A percentile compares a stretch with the other conserved stretches of the same genome.
Conservation (phyloP, 2,888 invertebrate genomes). For the Agrotis clavis region DNA sequence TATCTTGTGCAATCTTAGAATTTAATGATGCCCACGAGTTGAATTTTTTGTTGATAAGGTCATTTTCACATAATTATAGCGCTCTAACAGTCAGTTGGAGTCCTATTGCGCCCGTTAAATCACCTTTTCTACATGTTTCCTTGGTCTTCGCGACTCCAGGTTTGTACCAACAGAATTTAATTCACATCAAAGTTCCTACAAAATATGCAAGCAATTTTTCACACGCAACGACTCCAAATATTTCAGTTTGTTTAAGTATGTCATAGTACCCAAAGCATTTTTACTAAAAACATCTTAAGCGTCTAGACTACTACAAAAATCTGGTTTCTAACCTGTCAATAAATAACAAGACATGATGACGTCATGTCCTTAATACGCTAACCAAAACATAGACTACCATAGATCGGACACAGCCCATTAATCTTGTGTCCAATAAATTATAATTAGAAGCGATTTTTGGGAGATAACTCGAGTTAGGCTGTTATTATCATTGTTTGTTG, state of each 20-base stretch:
- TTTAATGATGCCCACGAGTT: no score
- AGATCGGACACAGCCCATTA: conserved; percentile 34
- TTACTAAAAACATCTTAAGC: conserved; percentile 1
- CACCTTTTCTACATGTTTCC: no score
- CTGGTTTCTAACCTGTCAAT: conserved; percentile 24
- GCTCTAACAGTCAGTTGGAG: no score
- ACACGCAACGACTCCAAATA: neutral
- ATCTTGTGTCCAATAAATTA: conserved; percentile 48
- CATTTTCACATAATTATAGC: no score
- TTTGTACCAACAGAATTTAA: neutral
- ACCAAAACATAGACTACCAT: conserved; percentile 21
- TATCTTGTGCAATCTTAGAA: no score
- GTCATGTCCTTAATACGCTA: conserved; percentile 22
- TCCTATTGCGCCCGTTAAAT: no score
- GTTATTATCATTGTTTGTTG: conserved; percentile 36
- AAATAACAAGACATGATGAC: conserved; percentile 35
- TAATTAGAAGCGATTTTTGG: conserved; percentile 44
- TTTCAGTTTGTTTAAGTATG: neutral
- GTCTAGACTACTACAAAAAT: conserved; percentile 12
- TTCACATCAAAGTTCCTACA: neutral
- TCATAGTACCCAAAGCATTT: conserved; percentile 1
- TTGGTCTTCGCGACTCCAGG: neutral
- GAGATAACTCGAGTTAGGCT: neutral
- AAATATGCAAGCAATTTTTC: neutral
- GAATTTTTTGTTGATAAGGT: no score